Evolutionary conservation across 2,797 vertebrate species (phyloP), one percentile per base, ranked within the genome.

Genomic region (Chelidonichthys spinosus): DNA sequence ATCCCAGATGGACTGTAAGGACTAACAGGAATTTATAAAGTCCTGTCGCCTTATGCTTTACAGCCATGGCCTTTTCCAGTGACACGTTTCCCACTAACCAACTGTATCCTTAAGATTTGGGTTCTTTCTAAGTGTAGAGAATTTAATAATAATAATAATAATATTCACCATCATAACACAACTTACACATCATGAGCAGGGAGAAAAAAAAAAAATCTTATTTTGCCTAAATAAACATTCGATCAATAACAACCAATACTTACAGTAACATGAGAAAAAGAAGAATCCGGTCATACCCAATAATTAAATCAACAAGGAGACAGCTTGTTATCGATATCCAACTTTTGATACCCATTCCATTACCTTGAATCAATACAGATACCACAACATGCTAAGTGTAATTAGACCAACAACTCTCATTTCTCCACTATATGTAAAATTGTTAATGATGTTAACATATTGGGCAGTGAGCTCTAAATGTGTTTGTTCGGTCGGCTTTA

Each of bases 1-100:
- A 89, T 92, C 89, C 89, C 79, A 83, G 86, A 87, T 88, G 81
- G 85, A 87, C 85, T 85, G 76, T 74, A 50, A 79, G 85, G 86
- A 83, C 86, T 82, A 88, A 85, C 80, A 78, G 81, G 76, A 90
- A 87, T 86, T 82, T 86, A 82, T 79, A 73, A 85, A 88, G 83
- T 87, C 74, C 76, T 76, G 73, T 82, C 62, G 52, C 70, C 77
- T 89, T 83, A 87, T 79, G 76, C 82, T 70, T 25, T 56, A 53
- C 55, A 54, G 83, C 70, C 70, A 17, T 17, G 63, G 76, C 69
- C 83, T 62, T 77, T 76, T 32, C 50, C 62, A 61, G 61, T 35
- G 73, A 72, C 73, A 81, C n/a, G 15, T 83, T 81, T 74, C 15
- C 18, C 49, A 6, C 33, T 17, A 56, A 69, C 71, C 63, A 62